Base-by-base conservation (phyloP, 2,888 invertebrate genomes). In the Dryadula phaetusa region DNA sequence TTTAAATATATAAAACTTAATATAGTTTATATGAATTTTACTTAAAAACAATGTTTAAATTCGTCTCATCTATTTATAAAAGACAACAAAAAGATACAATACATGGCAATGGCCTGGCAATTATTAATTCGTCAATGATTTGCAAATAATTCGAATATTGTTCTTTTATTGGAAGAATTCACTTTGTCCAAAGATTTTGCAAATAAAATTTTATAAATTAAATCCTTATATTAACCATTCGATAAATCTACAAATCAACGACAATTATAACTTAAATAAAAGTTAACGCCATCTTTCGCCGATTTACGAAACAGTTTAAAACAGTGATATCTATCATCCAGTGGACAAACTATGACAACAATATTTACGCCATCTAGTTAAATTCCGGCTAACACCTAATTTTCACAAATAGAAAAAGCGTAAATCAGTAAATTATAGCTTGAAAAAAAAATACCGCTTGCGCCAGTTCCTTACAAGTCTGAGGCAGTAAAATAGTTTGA, bases 361-460 rank as follows among this genome's bases (percentile, higher is more conserved):
- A 53, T 2, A 71, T 69, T 32, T 79, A 54, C 75, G 78, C 78
- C 78, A 79, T 77, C 81, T 82, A 65, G 70, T 18, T 64, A 32
- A 14, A 32, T n/a, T 52, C 22, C n/a, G n/a, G n/a, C n/a, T n/a
- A n/a, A n/a, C n/a, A n/a, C n/a, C n/a, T n/a, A n/a, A n/a, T n/a
- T n/a, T n/a, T n/a, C n/a, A n/a, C n/a, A n/a, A n/a, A n/a, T n/a
- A n/a, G n/a, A n/a, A n/a, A n/a, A n/a, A n/a, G n/a, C n/a, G n/a
- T n/a, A n/a, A n/a, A n/a, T n/a, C n/a, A n/a, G n/a, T n/a, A n/a
- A n/a, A n/a, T n/a, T n/a, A n/a, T n/a, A n/a, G n/a, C n/a, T n/a
- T n/a, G n/a, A n/a, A n/a, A n/a, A n/a, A n/a, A n/a, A n/a, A n/a
- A n/a, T n/a, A n/a, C n/a, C n/a, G n/a, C n/a, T n/a, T n/a, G n/a